Evolutionary conservation across 2,113 vertebrate genomes (phyloP).

Genomic region (Ariopsis seemanni): DNA sequence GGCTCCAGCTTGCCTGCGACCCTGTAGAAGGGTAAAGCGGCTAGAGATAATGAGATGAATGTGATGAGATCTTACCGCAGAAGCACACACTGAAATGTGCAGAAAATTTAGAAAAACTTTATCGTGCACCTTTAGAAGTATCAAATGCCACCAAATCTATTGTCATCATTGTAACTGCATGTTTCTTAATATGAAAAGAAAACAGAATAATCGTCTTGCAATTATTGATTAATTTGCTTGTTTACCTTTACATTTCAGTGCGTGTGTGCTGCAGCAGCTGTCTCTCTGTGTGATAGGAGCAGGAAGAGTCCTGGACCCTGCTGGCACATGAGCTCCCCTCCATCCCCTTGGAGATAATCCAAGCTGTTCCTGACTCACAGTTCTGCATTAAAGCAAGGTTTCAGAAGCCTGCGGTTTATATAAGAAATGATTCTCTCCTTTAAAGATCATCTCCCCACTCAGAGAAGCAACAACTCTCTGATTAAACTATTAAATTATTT

Average conservation of each 20-base stretch:
- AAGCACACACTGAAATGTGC: background rate
- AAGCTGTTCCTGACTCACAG: background rate
- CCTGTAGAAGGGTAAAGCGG: no score
- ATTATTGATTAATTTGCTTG: background rate
- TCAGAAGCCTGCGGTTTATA: background rate
- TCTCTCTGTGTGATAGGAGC: conserved; percentile 18
- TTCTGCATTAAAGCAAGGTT: background rate
- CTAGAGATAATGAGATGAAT: no score
- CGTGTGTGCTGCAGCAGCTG: conserved; percentile 24
- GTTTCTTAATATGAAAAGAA: background rate
- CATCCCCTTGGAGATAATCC: conserved; percentile 13
- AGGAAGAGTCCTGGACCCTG: conserved; percentile 14
- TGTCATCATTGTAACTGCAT: background rate
- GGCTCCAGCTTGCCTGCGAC: no score
- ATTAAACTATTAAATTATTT: background rate
- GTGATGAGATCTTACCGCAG: background rate
- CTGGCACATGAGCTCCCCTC: conserved; percentile 4
- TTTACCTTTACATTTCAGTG: background rate
- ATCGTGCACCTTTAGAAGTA: background rate
- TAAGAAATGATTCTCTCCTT: conserved; percentile 14
- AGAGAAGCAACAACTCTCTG: background rate
- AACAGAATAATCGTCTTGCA: background rate
- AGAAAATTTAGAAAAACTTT: background rate
- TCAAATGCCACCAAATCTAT: background rate
- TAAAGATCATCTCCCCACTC: background rate